phyloP scores from a whole-genome alignment of 2,888 invertebrate species.

The Tinea trinotella region DNA sequence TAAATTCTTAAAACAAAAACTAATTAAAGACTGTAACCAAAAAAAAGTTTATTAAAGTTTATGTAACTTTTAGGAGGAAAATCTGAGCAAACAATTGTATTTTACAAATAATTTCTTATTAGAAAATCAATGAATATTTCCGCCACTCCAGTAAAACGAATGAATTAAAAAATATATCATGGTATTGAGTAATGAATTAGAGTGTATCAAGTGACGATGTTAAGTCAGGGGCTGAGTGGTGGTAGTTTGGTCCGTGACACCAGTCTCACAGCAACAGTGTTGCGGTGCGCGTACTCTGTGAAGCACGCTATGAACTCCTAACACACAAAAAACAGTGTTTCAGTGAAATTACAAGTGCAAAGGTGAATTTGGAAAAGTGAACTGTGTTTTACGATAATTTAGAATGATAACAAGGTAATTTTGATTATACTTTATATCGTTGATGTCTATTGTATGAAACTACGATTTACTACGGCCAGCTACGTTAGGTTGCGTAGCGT shows the following conservation, averaged over 20 bases:
- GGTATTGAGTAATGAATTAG: conserved; percentile 11
- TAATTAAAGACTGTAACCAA: no score
- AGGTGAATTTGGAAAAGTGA: conserved; percentile 6
- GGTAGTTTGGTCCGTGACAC: not conserved
- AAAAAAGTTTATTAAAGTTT: no score
- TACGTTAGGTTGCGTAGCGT: not conserved
- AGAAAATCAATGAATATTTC: conserved; percentile 6
- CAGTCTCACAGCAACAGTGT: not conserved
- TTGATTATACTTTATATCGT: not conserved
- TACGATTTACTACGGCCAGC: not conserved
- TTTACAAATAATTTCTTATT: not conserved
- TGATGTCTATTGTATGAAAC: not conserved
- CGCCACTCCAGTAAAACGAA: conserved; percentile 1
- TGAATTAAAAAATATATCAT: not conserved
- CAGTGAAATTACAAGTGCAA: not conserved
- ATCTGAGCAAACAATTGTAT: not conserved
- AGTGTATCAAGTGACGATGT: conserved; percentile 4
- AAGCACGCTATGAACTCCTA: conserved; percentile 9
- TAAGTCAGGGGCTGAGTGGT: not conserved
- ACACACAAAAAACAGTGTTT: not conserved
- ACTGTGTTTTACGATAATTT: not conserved
- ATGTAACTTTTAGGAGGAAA: no score
- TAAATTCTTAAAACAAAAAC: no score
- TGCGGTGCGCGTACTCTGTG: not conserved
- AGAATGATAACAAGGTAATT: conserved; percentile 3